A percentile compares a stretch with the other conserved stretches of the same genome.
Evolutionary conservation across 2,797 vertebrate genomes (phyloP).

Genomic region (Lophius americanus): DNA sequence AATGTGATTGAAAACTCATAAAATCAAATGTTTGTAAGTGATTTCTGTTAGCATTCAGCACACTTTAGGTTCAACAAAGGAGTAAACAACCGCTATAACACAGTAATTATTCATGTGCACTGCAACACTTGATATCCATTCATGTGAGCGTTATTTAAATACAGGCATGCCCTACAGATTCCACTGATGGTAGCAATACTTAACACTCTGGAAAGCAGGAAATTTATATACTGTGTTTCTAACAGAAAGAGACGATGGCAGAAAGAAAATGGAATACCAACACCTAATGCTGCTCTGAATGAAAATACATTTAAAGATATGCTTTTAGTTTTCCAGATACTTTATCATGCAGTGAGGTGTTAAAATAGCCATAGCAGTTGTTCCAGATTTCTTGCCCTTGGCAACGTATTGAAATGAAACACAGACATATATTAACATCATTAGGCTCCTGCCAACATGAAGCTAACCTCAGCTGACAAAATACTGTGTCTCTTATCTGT

Average conservation of each 20-base stretch:
- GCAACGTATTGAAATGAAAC: neutral
- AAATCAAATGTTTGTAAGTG: neutral
- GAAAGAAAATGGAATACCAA: too few relatives aligned
- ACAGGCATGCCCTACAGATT: neutral
- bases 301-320: too few relatives aligned
- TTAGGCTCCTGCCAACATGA: neutral
- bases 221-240: too few relatives aligned
- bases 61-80: neutral
- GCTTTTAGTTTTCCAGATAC: too few relatives aligned
- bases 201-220: too few relatives aligned
- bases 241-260: too few relatives aligned
- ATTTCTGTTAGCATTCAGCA: neutral
- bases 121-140: conserved; percentile 6
- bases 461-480: neutral
- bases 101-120: conserved; percentile 2
- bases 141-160: conserved; percentile 1
- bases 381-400: neutral
- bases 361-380: too few relatives aligned
- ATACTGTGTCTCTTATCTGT: neutral
- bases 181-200: neutral
- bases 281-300: too few relatives aligned
- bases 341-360: too few relatives aligned
- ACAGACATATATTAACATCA: neutral
- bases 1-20: neutral
- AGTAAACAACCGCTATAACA: conserved; percentile 4